Evolutionary conservation across 1,140 invertebrate genomes (phyloP).

Genomic region (Lucilia cuprina): DNA sequence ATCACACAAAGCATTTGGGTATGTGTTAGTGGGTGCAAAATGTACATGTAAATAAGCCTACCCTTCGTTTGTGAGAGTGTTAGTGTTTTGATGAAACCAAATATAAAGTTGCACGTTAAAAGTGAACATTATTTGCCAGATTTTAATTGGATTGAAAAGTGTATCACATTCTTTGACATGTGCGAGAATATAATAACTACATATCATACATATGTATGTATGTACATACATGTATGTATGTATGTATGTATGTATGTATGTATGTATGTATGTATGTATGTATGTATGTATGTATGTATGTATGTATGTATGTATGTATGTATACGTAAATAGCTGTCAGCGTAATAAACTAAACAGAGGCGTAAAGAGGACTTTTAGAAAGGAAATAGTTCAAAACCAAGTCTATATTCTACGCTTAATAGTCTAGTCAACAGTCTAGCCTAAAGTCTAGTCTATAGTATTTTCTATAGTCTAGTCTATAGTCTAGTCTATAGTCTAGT

Average conservation of each 20-base stretch:
- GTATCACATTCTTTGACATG: slow-evolving; percentile 1
- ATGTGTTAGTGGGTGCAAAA: background rate
- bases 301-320: background rate
- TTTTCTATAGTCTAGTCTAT: too few relatives aligned
- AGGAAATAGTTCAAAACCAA: too few relatives aligned
- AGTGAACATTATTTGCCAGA: background rate
- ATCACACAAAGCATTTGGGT: background rate
- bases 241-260: background rate
- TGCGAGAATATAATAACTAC: background rate
- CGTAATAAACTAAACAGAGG: background rate
- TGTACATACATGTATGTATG: too few relatives aligned
- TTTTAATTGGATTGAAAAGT: slow-evolving; percentile 15
- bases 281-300: background rate
- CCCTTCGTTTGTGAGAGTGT: background rate
- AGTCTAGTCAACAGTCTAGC: too few relatives aligned
- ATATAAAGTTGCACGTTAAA: background rate
- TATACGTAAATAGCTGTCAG: background rate
- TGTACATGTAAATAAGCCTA: background rate
- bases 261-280: background rate
- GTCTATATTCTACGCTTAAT: too few relatives aligned
- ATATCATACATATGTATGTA: too few relatives aligned
- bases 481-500: too few relatives aligned
- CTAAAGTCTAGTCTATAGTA: too few relatives aligned
- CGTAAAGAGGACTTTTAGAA: too few relatives aligned
- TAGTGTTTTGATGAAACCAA: background rate